Percentiles rank a stretch among this genome's conserved stretches.
Evolutionary conservation across 2,797 vertebrate genomes (phyloP).

Genomic region (Phoebastria nigripes): DNA sequence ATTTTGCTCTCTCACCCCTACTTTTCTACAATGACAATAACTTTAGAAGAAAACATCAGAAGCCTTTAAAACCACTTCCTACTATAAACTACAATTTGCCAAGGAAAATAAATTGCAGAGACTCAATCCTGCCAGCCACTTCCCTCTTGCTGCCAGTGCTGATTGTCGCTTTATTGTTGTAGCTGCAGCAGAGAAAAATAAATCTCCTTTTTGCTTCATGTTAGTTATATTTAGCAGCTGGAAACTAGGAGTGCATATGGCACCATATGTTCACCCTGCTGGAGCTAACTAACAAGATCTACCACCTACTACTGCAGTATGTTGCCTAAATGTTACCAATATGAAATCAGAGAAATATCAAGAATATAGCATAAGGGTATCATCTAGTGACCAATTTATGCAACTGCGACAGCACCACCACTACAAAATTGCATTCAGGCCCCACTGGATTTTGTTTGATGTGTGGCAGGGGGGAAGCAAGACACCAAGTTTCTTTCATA

Average conservation of each 20-base stretch:
- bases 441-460: not conserved
- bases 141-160: not conserved
- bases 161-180: not conserved
- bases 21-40: not conserved
- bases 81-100: not conserved
- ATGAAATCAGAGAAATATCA: not conserved
- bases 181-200: constrained; percentile 5
- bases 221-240: constrained; percentile 20
- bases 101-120: constrained; percentile 21
- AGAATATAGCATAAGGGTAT: not conserved
- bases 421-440: not conserved
- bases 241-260: not conserved
- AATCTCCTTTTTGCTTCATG: not conserved
- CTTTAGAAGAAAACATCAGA: not conserved
- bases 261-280: not conserved
- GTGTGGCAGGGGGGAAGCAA: not conserved
- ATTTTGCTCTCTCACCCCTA: not conserved
- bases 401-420: not conserved
- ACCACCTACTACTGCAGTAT: not conserved
- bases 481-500: not conserved
- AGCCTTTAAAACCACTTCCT: constrained; percentile 8
- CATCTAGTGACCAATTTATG: constrained; percentile 38
- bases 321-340: not conserved
- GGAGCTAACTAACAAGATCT: not conserved
- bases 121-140: not conserved